Percentiles rank a stretch among this genome's conserved stretches.
Evolutionary conservation across 2,888 invertebrate genomes (phyloP).

Genomic region (Philonicus albiceps): DNA sequence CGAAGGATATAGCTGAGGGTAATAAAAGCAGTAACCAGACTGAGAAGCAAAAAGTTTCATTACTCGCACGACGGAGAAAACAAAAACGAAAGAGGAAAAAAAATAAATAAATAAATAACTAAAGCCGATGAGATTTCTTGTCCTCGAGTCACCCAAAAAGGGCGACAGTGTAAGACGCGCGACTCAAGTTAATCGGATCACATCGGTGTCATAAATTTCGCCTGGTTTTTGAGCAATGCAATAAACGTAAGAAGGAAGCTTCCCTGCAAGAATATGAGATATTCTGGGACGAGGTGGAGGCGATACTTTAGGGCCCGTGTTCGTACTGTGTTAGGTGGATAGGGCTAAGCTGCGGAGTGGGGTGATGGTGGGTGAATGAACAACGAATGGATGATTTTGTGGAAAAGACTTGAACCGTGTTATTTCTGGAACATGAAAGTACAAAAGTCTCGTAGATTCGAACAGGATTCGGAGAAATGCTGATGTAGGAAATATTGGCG

Average conservation of each 20-base stretch:
- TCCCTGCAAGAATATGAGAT: background rate
- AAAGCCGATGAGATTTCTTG: conserved; percentile 22
- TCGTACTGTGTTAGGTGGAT: background rate
- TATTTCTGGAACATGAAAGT: background rate
- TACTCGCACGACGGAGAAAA: background rate
- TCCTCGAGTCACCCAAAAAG: background rate
- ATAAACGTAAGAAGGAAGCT: conserved; percentile 6
- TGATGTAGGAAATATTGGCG: background rate
- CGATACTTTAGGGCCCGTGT: background rate
- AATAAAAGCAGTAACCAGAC: background rate
- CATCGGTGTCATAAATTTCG: conserved; percentile 37
- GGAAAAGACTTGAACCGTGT: background rate
- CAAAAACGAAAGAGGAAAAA: background rate
- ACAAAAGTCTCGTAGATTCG: background rate
- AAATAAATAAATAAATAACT: background rate
- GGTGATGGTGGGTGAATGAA: background rate
- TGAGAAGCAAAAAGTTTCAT: background rate
- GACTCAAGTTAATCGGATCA: conserved; percentile 37
- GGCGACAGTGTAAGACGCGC: background rate
- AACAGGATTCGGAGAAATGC: background rate
- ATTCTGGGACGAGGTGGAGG: background rate
- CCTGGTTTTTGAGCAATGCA: conserved; percentile 23
- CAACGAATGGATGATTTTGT: background rate
- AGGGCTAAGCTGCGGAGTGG: background rate
- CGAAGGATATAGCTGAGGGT: background rate